Base-by-base conservation (phyloP, 2,797 vertebrate species). In the Macrochelys suwanniensis region DNA sequence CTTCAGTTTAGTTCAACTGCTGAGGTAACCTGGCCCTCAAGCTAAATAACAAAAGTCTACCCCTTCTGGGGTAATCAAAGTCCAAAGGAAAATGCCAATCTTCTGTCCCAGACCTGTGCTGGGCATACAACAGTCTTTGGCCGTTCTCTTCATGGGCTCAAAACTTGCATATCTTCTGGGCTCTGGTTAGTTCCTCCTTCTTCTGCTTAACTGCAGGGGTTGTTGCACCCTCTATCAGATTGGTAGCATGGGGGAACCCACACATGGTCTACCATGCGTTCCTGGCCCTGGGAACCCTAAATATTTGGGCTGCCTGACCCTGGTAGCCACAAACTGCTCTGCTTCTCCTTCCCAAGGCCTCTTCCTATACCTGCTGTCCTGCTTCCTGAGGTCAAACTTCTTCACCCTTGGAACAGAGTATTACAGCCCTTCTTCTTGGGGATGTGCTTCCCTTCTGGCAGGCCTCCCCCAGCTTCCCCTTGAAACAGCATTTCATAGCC, bases 321-420 rank as follows among this genome's bases (percentile, higher is more conserved):
- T 6, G 74, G 25, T 7, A 80, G n/a, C 23, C 85, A 93, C 89
- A 94, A 90, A 23, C 33, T 87, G 45, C 23, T 54, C 82, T 4
- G 12, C 68, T 91, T 56, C 78, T 10, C 49, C 21, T 68, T 79
- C 76, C 33, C 21, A 45, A 3, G 31, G 3, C 53, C 12, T 88
- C 74, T 59, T 26, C 59, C 74, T 45, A 37, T 42, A 65, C 6
- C 33, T 65, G 31, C 59, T 65, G 15, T 65, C 59, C 33, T 31
- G 15, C 31, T 61, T 31, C 57, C 57, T 31, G 28, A 8, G 68
- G 6, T 71, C 17, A 84, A 54, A 45, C 3, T 42, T 51, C 28
- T 84, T 11, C 23, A 61, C 13, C 23, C 13, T 3, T 6, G 4
- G 83, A 90, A 90, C 3, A 26, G 85, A 13, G 23, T 4, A 82